Evolutionary conservation across 2,113 vertebrate genomes (phyloP), one percentile per base, ranked within the genome.

Genomic region (Oreochromis aureus): DNA sequence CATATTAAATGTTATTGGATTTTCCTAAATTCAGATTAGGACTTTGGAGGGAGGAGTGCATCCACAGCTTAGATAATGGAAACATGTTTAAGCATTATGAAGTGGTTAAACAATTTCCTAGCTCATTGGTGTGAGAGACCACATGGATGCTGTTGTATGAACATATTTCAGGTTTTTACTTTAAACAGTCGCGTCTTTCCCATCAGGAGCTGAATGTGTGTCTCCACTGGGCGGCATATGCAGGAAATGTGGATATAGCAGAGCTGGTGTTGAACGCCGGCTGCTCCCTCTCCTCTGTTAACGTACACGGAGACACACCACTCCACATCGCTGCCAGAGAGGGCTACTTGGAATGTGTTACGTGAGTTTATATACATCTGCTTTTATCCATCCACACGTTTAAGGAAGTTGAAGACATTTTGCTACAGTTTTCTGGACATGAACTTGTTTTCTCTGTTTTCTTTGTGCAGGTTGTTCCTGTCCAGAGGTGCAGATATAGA

Each of bases 201-300:
- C 32, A 6, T 18, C 82, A 98, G 98, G 98, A 98, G 89, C 97
- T 97, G 86, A 98, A 98, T 18, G 97, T 98, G 63, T 98, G 97
- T 86, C 90, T 98, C 58, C 98, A 98, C 95, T 98, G 98, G 98
- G 98, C 98, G 1, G 98, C 97, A 12, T 98, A 98, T 59, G 97
- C 98, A 0, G 98, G 98, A 48, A 97, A 97, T 0, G 97, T 97
- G 0, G 97, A 98, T 63, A 98, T 98, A 1, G 97, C 97, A 0
- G 98, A 98, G 92, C 95, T 98, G 66, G 96, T 98, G n/a, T 95
- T 98, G 56, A 98, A 98, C 1, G 96, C 98, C 0, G 97, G 97
- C 73, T 98, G 97, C 1, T 97, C 98, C n/a, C 96, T 98, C 2
- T 88, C 97, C 0, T 97, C 97, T 0, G 96, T 97, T 2, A 98